phyloP scores from a whole-genome alignment of 1,140 invertebrate genomes.

The Plodia interpunctella region DNA sequence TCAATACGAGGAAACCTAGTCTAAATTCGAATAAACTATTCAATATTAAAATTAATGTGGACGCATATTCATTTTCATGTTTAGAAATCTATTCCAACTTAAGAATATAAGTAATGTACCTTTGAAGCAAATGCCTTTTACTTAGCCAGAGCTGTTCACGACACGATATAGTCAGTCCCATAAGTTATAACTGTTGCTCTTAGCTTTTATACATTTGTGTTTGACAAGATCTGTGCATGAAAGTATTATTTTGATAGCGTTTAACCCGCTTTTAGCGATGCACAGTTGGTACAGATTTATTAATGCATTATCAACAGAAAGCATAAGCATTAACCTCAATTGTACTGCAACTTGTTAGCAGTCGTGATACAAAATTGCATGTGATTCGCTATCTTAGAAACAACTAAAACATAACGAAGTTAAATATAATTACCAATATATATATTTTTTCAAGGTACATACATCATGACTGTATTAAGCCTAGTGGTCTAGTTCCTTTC shows the following conservation, averaged over 20 bases:
- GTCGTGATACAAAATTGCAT: constrained; percentile 1
- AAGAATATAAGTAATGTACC: constrained; percentile 1
- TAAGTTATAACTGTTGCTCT: constrained; percentile 8
- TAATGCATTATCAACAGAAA: constrained; percentile 6
- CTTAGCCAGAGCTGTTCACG: constrained; percentile 6
- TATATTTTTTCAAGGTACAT: too few relatives aligned
- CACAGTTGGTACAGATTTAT: neutral
- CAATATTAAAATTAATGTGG: too few relatives aligned
- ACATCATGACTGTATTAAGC: too few relatives aligned
- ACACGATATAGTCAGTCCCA: constrained; percentile 2
- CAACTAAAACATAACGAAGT: too few relatives aligned
- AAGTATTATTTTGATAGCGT: constrained; percentile 8
- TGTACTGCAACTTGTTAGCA: neutral
- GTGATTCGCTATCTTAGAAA: neutral
- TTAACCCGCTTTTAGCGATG: constrained; percentile 7
- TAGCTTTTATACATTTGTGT: constrained; percentile 6
- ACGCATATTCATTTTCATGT: too few relatives aligned
- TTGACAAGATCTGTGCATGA: constrained; percentile 10
- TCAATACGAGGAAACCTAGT: too few relatives aligned
- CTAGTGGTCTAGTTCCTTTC: too few relatives aligned
- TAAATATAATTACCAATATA: too few relatives aligned
- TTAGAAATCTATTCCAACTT: neutral
- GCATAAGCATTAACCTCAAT: neutral
- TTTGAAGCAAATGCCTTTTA: neutral
- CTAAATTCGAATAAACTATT: too few relatives aligned